These are phyloP conservation scores for Aurelia sp. DNA, from an alignment of 30 jellyfish, hydroid and myxozoan species.

Conservation along the genomic window DNA sequence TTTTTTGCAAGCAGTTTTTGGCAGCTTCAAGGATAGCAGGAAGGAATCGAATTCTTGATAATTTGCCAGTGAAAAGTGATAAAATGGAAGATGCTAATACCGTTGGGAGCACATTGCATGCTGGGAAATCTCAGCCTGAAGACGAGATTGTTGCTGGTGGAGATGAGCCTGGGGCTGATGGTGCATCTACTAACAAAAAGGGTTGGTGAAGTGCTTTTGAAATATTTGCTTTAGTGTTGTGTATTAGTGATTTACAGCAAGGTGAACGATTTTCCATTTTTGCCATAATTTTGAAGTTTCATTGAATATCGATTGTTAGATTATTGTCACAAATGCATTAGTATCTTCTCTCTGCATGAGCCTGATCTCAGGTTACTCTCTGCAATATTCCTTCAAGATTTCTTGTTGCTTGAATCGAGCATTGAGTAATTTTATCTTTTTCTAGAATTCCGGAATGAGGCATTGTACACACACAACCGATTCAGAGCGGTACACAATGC, in stretches of 20 bases:
- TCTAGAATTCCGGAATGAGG: slow-evolving; percentile 84
- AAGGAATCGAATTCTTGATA: slow-evolving; percentile 24
- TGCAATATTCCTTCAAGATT: too few relatives aligned
- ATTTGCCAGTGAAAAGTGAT: slow-evolving; percentile 46
- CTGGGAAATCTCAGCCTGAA: slow-evolving; percentile 60
- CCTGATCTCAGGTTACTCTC: too few relatives aligned
- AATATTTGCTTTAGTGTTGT: too few relatives aligned
- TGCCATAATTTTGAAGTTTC: too few relatives aligned
- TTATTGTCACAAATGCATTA: too few relatives aligned
- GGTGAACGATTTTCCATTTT: too few relatives aligned
- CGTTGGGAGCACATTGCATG: slow-evolving; percentile 50
- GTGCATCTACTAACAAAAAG: slow-evolving; percentile 71
- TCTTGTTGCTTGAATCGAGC: too few relatives aligned
- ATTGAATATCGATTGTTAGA: too few relatives aligned
- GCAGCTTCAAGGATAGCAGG: slow-evolving; percentile 66
- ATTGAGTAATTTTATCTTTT: not conserved
- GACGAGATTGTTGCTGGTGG: slow-evolving; percentile 68
- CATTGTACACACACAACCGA: slow-evolving; percentile 80
- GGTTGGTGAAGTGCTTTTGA: slow-evolving; percentile 18
- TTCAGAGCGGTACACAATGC: slow-evolving; percentile 87
- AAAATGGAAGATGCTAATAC: slow-evolving; percentile 58
- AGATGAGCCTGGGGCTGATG: slow-evolving; percentile 80
- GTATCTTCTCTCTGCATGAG: too few relatives aligned
- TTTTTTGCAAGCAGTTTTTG: slow-evolving; percentile 66
- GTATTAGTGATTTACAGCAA: too few relatives aligned